phyloP scores from a whole-genome alignment of 30 jellyfish, hydroid and myxozoan species.

The Aurelia sp. region DNA sequence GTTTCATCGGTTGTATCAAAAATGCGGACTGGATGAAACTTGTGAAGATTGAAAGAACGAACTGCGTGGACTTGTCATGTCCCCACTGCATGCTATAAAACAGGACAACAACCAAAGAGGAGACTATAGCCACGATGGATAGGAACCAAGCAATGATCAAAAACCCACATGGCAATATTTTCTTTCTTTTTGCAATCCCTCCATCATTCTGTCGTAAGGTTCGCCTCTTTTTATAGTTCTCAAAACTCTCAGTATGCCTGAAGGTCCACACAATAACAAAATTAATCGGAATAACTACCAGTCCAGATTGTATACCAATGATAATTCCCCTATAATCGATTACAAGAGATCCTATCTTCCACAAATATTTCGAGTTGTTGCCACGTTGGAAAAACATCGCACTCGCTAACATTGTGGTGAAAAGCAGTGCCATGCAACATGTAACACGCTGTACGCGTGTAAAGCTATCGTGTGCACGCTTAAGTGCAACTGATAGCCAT shows the following conservation, averaged over 20 bases:
- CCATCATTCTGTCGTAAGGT: not conserved
- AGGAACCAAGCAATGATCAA: slow-evolving; percentile 57
- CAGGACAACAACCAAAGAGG: slow-evolving; percentile 63
- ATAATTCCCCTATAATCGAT: slow-evolving; percentile 69
- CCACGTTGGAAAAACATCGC: slow-evolving; percentile 90
- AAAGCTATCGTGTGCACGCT: slow-evolving; percentile 81
- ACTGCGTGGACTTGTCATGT: slow-evolving; percentile 67
- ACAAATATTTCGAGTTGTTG: slow-evolving; percentile 53
- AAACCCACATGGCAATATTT: slow-evolving; percentile 53
- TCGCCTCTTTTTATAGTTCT: slow-evolving; percentile 16
- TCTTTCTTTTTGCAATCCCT: slow-evolving; percentile 3
- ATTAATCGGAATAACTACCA: slow-evolving; percentile 77
- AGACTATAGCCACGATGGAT: slow-evolving; percentile 16
- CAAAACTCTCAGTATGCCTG: slow-evolving; percentile 57
- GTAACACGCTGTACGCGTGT: slow-evolving; percentile 88
- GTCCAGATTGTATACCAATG: slow-evolving; percentile 80
- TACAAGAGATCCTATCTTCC: slow-evolving; percentile 75
- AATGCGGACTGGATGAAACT: slow-evolving; percentile 81
- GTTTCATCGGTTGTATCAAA: slow-evolving; percentile 80
- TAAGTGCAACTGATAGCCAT: slow-evolving; percentile 68
- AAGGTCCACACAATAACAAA: slow-evolving; percentile 65
- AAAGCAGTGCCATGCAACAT: slow-evolving; percentile 73
- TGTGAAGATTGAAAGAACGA: slow-evolving; percentile 72
- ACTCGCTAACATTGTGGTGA: slow-evolving; percentile 81
- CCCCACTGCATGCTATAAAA: slow-evolving; percentile 95